phyloP scores from a whole-genome alignment of 2,797 vertebrate genomes.

The Pseudopleuronectes americanus region DNA sequence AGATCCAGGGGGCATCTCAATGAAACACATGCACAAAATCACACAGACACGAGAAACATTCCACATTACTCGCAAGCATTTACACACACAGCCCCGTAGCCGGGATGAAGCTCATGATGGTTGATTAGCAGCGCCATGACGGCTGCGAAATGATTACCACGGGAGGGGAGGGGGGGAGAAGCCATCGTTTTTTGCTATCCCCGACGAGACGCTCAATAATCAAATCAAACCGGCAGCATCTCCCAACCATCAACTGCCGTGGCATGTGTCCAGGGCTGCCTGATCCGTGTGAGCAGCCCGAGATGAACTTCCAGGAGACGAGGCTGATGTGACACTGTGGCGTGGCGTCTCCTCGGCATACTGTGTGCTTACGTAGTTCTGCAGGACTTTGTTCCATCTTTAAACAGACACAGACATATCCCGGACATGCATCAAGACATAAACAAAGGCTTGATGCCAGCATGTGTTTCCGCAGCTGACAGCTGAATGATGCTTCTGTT shows the following conservation, averaged over 20 bases:
- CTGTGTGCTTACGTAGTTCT: slow-evolving; percentile 30
- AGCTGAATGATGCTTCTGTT: slow-evolving; percentile 58
- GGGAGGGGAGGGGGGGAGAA: slow-evolving; percentile 44
- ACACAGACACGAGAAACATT: slow-evolving; percentile 47
- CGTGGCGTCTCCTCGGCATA: slow-evolving; percentile 24
- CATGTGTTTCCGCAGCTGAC: slow-evolving; percentile 37
- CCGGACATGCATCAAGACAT: slow-evolving; percentile 32
- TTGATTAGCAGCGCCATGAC: slow-evolving; percentile 84
- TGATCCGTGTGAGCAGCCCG: slow-evolving; percentile 32
- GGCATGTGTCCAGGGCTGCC: slow-evolving; percentile 71
- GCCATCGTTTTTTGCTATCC: slow-evolving; percentile 47
- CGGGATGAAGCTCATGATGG: slow-evolving; percentile 80
- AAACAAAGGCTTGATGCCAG: slow-evolving; percentile 49
- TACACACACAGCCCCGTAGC: slow-evolving; percentile 58
- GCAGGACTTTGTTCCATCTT: slow-evolving; percentile 45
- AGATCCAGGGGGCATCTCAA: slow-evolving; percentile 73
- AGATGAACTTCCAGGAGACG: slow-evolving; percentile 48
- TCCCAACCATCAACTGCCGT: slow-evolving; percentile 85
- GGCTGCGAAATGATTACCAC: slow-evolving; percentile 77
- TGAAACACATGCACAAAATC: slow-evolving; percentile 24
- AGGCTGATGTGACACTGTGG: slow-evolving; percentile 42
- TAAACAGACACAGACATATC: slow-evolving; percentile 48
- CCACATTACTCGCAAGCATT: slow-evolving; percentile 47
- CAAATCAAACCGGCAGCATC: slow-evolving; percentile 77
- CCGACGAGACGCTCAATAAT: slow-evolving; percentile 74